phyloP scores from a whole-genome alignment of 1,140 invertebrate genomes.

The Scaptodrosophila lebanonensis region DNA sequence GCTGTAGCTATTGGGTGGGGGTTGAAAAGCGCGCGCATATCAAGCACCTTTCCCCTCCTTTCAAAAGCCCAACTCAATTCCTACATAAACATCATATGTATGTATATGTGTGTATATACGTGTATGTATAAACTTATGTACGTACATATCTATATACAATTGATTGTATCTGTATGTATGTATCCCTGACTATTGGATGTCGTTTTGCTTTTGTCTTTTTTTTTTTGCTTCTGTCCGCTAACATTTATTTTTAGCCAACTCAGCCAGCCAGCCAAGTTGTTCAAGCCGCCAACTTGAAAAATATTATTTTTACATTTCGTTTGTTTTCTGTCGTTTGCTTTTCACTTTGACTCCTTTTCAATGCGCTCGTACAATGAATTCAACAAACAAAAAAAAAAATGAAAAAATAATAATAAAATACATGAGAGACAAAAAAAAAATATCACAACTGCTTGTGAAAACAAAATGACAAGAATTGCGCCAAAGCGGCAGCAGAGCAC shows the following conservation, averaged over 20 bases:
- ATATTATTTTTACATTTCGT: constrained; percentile 72
- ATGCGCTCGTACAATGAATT: constrained; percentile 9
- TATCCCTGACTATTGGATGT: constrained; percentile 52
- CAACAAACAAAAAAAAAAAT: constrained; percentile 2
- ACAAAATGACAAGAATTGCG: constrained; percentile 57
- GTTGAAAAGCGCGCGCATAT: constrained; percentile 69
- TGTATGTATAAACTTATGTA: constrained; percentile 1
- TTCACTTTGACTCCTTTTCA: constrained; percentile 68
- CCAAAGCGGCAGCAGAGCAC: constrained; percentile 37
- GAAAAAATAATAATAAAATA: constrained; percentile 20
- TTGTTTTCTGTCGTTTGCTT: constrained; percentile 44
- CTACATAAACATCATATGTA: constrained; percentile 11
- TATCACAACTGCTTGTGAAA: constrained; percentile 6
- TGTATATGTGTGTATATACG: constrained; percentile 5
- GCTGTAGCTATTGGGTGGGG: constrained; percentile 40
- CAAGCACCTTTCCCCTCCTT: constrained; percentile 6
- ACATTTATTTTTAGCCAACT: constrained; percentile 71
- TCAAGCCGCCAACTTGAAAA: constrained; percentile 70
- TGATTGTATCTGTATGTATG: constrained; percentile 2
- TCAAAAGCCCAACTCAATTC: constrained; percentile 39
- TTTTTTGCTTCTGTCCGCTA: constrained; percentile 21
- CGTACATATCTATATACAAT: background rate
- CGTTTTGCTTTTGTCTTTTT: too few species aligned
- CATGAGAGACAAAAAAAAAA: background rate
- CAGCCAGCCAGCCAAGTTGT: constrained; percentile 57